Evolutionary conservation across 2,888 invertebrate species (phyloP), one percentile per base, ranked within the genome.

Genomic region (Chrysolina haemoptera): DNA sequence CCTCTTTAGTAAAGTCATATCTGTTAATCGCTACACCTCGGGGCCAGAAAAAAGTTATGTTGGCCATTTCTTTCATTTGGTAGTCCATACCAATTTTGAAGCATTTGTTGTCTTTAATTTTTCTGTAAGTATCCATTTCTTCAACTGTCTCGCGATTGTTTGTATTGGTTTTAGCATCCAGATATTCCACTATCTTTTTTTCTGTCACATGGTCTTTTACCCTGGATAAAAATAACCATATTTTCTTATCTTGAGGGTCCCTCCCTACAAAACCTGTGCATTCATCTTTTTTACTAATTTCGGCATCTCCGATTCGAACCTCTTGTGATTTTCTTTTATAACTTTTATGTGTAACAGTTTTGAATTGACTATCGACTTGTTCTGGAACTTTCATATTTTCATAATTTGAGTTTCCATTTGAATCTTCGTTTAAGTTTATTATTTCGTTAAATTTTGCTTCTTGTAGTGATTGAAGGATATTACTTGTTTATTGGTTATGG

Each of bases 21-120:
- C 46, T 64, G 46, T 46, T 16, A 41, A 46, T 46, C 43, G 46
- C 46, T 12, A 73, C 76, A 75, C 78, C 79, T 73, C 76, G 20
- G 12, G 40, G 53, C 53, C 70, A 70, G 35, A 70, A 70, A 27
- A 0, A 27, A 16, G 11, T 63, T 50, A 10, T 20, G 27, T 64
- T 64, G n/a, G 50, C 35, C 48, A 63, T 62, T 46, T 64, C 64
- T 63, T 63, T 63, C 41, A 70, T 63, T 20, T 22, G 22, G 50
- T 70, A 70, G 70, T 70, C 70, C 48, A 48, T 27, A 16, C 53
- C 18, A 20, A 70, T 41, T 70, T 64, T 70, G 48, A 64, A 65
- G 41, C 65, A 70, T 64, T 50, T 70, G 16, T 46, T 64, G 48
- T 70, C 64, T 63, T 35, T 53, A 46, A 62, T 20, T 63, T 70